Evolutionary conservation across 2,797 vertebrate species (phyloP), one percentile per base, ranked within the genome.

Genomic region (Platalea minor): DNA sequence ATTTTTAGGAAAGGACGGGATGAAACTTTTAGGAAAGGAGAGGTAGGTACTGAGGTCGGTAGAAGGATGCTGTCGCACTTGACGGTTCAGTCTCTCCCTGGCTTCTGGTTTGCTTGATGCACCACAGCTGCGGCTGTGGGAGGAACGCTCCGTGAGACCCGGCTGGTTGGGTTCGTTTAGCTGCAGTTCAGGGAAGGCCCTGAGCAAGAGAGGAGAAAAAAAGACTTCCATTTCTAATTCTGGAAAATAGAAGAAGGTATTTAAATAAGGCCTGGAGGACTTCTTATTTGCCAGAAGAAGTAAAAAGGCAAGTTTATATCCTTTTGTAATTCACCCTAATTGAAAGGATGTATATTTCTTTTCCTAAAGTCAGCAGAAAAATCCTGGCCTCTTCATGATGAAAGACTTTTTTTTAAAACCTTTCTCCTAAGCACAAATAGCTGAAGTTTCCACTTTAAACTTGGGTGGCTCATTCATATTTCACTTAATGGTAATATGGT

Each of bases 311-410:
- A 80, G 75, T 89, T 91, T 84, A 73, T 93, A 79, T 89, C 59
- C 63, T 96, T 93, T 85, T 95, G 73, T 91, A 88, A 88, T 72
- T 95, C 82, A 57, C 35, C 9, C 6, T 96, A 92, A 91, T 84
- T 95, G 85, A 93, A 92, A 89, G 60, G 60, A 79, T 85, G 53
- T 80, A 37, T 93, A 65, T 95, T 95, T 86, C 41, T 94, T 96
- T 96, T 95, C 68, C 70, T 89, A 4, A 89, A 94, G 93, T 96
- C 93, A 96, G 94, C 94, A 97, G 78, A 95, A 97, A 95, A 95
- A 69, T 92, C 37, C 33, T 75, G 61, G 64, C 60, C 53, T 91
- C n/a, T 56, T 91, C 83, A 72, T 65, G 72, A 93, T 93, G 92
- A 91, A 91, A 87, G 59, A 31, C 46, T 63, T 91, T n/a, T 67